Conservation (phyloP, 2,888 invertebrate genomes). For the Beris morrisii region DNA sequence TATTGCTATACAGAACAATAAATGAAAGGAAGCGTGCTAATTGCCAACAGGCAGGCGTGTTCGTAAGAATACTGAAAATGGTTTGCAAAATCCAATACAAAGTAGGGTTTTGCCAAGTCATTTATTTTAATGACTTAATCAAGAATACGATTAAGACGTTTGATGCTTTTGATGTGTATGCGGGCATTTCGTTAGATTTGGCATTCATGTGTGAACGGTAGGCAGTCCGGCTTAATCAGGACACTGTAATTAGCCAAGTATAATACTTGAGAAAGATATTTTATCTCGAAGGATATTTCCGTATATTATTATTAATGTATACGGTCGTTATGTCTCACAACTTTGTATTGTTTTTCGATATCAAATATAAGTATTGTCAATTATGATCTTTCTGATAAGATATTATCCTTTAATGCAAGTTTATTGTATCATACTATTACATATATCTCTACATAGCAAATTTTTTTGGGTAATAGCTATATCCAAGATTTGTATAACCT, state of each 20-base stretch:
- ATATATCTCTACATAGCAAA: too few species aligned
- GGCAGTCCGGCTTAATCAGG: constrained; percentile 24
- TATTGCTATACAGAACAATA: constrained; percentile 2
- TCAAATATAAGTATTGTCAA: too few species aligned
- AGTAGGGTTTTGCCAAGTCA: constrained; percentile 23
- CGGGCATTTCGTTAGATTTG: too few species aligned
- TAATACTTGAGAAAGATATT: constrained; percentile 13
- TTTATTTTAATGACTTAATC: constrained; percentile 30
- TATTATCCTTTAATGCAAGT: too few species aligned
- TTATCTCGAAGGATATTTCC: background rate
- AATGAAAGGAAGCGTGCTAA: constrained; percentile 30
- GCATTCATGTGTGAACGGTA: background rate
- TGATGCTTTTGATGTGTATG: background rate
- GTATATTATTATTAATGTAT: too few species aligned
- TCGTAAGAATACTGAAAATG: background rate
- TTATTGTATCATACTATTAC: too few species aligned
- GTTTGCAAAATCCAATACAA: too few species aligned
- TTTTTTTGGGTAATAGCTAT: too few species aligned
- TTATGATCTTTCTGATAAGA: too few species aligned
- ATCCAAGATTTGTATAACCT: too few species aligned
- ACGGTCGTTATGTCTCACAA: too few species aligned
- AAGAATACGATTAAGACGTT: constrained; percentile 27
- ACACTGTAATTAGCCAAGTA: constrained; percentile 31
- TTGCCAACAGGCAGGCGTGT: constrained; percentile 15
- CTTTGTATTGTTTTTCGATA: too few species aligned